phyloP scores from a whole-genome alignment of 2,113 vertebrate species.

The Thalassoma bifasciatum region DNA sequence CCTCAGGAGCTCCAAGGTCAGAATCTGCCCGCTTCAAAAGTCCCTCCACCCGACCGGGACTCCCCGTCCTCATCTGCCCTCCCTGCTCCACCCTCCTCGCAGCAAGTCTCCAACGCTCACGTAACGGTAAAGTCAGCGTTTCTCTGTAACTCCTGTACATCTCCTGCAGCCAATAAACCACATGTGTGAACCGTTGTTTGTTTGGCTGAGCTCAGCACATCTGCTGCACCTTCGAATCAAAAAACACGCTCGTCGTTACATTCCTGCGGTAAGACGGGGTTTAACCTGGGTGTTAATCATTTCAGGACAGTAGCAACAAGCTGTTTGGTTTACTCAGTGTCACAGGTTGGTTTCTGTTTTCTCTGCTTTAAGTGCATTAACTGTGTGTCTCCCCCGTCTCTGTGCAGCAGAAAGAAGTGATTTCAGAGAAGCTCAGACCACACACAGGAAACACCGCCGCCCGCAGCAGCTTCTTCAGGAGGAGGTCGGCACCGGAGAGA shows the following conservation, averaged over 20 bases:
- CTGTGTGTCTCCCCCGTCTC: conserved; percentile 8
- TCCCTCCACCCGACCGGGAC: conserved; percentile 44
- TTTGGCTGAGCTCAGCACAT: conserved; percentile 64
- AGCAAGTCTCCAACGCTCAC: conserved; percentile 53
- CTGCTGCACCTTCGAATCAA: conserved; percentile 54
- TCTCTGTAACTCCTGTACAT: background rate
- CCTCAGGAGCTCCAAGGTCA: conserved; percentile 85
- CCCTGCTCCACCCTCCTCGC: conserved; percentile 44
- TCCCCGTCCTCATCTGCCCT: conserved; percentile 36
- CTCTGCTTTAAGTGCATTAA: background rate
- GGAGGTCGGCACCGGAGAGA: conserved; percentile 66
- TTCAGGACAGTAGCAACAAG: conserved; percentile 7
- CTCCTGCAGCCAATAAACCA: conserved; percentile 24
- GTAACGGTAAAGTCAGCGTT: conserved; percentile 55
- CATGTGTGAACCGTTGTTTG: conserved; percentile 58
- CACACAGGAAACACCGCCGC: conserved; percentile 21
- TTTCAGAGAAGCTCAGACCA: conserved; percentile 69
- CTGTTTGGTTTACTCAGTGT: conserved; percentile 5
- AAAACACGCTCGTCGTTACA: conserved; percentile 49
- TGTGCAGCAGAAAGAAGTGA: conserved; percentile 50
- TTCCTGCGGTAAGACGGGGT: conserved; percentile 52
- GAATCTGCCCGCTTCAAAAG: conserved; percentile 57
- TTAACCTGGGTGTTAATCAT: conserved; percentile 19
- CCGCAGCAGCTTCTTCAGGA: conserved; percentile 48
- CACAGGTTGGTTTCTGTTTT: background rate